Evolutionary conservation across 2,888 invertebrate genomes (phyloP), one percentile per base, ranked within the genome.

Genomic region (Emmelina monodactyla): DNA sequence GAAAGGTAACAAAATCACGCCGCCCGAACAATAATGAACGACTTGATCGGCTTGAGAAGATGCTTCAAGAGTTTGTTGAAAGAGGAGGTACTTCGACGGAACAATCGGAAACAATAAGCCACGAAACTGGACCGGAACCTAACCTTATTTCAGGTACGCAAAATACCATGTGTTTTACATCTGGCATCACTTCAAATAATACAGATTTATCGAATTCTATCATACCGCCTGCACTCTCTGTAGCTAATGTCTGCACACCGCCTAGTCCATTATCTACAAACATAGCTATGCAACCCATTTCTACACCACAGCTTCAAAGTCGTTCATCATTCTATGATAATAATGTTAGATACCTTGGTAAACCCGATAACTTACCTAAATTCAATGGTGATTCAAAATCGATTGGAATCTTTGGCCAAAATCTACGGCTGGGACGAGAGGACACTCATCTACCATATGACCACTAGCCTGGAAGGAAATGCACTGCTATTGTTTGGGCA

Each of bases 361-460:
- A 29, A 29, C 29, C 14, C 14, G 29, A 29, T 13, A 29, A 16
- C 9, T n/a, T 31, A 16, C 31, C 31, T 6, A 16, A 31, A 11
- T 31, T 31, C n/a, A 13, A 31, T 31, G 31, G 31, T 9, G 16
- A 31, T 14, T 12, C 31, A 16, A 31, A 31, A 22, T 9, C 32
- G 19, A 13, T n/a, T 32, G 32, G 32, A 32, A 12, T 16, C 32
- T 16, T 13, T 32, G 32, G 32, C 19, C 12, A 32, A 32, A 13
- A 32, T 32, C 19, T 32, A 32, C 32, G 22, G 32, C 13, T 32
- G 32, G 32, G 32, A 31, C 16, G 31, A 38, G 25, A 35, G 28
- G 15, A 33, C 38, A 4, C 31, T 35, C 13, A 38, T 35, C 25
- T 38, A 35, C 25, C 29, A 35, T 28, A 38, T 35, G 35, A 38